Base-by-base conservation (phyloP, 1,140 invertebrate genomes). In the Oedothorax gibbosus region DNA sequence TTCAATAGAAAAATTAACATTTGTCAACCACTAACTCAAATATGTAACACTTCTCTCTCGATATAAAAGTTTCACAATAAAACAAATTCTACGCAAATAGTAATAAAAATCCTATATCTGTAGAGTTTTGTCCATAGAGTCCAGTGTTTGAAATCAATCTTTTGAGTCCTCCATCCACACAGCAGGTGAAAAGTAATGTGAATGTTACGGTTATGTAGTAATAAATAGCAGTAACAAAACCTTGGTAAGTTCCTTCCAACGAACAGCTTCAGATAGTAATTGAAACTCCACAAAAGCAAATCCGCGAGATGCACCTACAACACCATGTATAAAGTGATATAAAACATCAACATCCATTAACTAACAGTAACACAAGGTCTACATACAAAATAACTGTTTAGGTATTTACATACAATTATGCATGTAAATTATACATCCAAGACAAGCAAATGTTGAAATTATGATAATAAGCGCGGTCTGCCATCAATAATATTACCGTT, bases 261-360 rank as follows among this genome's bases (percentile, higher is more conserved):
- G 93, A 90, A 93, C 93, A 88, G 97, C 96, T 92, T 97, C 96
- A 90, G 94, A 93, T 90, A 96, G 93, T 90, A 94, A 94, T 91
- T 94, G 93, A 94, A 98, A 98, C 93, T 98, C 97, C 91, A 98
- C 95, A 93, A 98, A 98, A 91, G 96, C 96, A 93, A 98, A 96
- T 91, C 95, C 95, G 91, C 95, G 93, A 91, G 95, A 95, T 90
- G 93, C 92, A 93, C 95, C 95, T 95, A 86, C 81, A 86, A 76
- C 75, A 84, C 78, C 75, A 86, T 86, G 86, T 78, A 84, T 76
- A 86, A 84, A 84, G 81, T 83, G 78, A 65, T 84, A 84, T 73
- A 75, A 86, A 86, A 84, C 72, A 84, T 84, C 71, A 84, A 75
- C 50, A 84, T 75, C 76, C 60, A 84, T 84, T 21, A 35, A 82